Evolutionary conservation across 2,113 vertebrate genomes (phyloP).

Genomic region (Butorides virescens): DNA sequence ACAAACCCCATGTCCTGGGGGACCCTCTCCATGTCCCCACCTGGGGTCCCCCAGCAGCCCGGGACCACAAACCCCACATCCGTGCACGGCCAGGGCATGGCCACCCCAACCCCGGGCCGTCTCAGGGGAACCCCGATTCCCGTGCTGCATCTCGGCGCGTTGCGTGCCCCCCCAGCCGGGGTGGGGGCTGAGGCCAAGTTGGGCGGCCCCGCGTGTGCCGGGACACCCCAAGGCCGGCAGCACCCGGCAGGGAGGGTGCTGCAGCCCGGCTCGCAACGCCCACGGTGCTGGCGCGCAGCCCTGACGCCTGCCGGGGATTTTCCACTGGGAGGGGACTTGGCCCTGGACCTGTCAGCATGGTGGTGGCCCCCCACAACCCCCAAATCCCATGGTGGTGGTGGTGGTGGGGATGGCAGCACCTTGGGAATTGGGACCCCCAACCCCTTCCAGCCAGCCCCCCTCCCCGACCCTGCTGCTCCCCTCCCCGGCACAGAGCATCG

Average conservation of each 20-base stretch:
- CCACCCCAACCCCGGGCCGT: accelerated
- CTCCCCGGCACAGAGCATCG: accelerated
- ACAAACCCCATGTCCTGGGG: accelerated
- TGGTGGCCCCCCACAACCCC: accelerated
- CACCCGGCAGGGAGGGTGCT: accelerated
- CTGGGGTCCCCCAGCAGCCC: accelerated
- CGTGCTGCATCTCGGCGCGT: accelerated
- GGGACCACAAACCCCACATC: accelerated
- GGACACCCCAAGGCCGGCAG: too few species aligned
- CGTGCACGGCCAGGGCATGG: accelerated
- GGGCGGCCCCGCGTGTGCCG: accelerated
- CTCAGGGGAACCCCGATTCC: not conserved
- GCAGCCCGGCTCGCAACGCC: not conserved
- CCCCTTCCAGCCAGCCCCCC: too few species aligned
- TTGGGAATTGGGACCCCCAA: not conserved
- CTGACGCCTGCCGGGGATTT: not conserved
- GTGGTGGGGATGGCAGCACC: too few species aligned
- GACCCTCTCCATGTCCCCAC: accelerated
- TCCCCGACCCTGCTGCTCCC: not conserved
- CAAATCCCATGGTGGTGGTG: accelerated
- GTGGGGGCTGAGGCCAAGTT: not conserved
- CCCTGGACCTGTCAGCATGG: accelerated
- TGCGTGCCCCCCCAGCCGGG: accelerated
- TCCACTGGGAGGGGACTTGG: not conserved
- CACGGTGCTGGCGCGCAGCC: not conserved